A percentile compares a stretch with the other conserved stretches of the same genome.
These are phyloP conservation scores for Rhyacophila brunnea DNA, from an alignment of 1,140 invertebrate species.

Conservation along the genomic window DNA sequence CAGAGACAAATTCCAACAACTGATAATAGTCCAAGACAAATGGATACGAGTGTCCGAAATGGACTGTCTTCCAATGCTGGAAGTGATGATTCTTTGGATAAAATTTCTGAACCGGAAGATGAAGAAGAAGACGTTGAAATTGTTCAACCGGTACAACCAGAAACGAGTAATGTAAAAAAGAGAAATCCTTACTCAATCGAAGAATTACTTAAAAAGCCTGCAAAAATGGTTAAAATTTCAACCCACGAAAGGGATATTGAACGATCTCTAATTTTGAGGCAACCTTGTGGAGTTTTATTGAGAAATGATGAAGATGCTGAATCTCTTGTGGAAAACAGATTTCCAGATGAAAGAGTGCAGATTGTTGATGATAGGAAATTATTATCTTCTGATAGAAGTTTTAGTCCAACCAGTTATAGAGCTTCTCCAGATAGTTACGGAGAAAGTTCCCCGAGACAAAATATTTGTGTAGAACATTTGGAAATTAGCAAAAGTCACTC, in stretches of 20 bases:
- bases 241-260: constrained; percentile 2
- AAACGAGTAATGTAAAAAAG: constrained; percentile 57
- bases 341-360: background rate
- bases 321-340: background rate
- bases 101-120: constrained; percentile 57
- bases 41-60: constrained; percentile 32
- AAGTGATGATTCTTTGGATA: constrained; percentile 63
- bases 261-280: constrained; percentile 13
- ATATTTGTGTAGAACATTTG: constrained; percentile 10
- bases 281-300: constrained; percentile 26
- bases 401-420: constrained; percentile 26
- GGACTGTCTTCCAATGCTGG: constrained; percentile 48
- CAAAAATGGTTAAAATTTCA: constrained; percentile 49
- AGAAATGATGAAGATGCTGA: constrained; percentile 8
- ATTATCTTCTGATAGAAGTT: constrained; percentile 16
- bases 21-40: constrained; percentile 43
- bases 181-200: constrained; percentile 84
- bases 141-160: constrained; percentile 36
- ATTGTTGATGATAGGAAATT: no score
- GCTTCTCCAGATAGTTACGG: constrained; percentile 26
- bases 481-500: constrained; percentile 16
- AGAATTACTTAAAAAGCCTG: constrained; percentile 77
- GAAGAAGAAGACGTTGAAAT: constrained; percentile 47
- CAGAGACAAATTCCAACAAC: constrained; percentile 17
- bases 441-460: constrained; percentile 18